Evolutionary conservation across 2,888 invertebrate species (phyloP).

Genomic region (Chrysolina haemoptera): DNA sequence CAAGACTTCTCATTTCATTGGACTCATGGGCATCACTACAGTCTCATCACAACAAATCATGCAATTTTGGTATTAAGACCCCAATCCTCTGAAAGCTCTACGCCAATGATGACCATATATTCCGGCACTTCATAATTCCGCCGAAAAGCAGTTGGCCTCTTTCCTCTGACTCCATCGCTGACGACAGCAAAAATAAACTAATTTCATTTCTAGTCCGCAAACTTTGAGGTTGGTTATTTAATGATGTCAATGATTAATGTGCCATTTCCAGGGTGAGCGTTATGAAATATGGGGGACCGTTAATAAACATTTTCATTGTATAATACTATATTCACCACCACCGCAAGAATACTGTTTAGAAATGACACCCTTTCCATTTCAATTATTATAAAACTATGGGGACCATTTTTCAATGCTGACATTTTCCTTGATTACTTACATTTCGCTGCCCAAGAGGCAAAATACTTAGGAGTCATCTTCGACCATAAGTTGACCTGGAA

Average conservation of each 20-base stretch:
- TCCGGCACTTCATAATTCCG: not conserved
- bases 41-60: too few relatives aligned
- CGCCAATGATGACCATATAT: not conserved
- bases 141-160: not conserved
- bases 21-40: too few relatives aligned
- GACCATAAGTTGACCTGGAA: too few relatives aligned
- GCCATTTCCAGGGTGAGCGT: not conserved
- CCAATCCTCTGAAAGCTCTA: not conserved
- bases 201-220: not conserved
- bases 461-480: too few relatives aligned
- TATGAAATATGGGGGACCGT: not conserved
- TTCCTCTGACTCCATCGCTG: not conserved
- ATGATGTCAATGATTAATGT: slow-evolving; percentile 11
- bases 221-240: not conserved
- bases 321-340: not conserved
- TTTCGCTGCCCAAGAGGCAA: too few relatives aligned
- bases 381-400: too few relatives aligned
- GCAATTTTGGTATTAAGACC: too few relatives aligned
- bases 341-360: too few relatives aligned
- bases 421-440: too few relatives aligned
- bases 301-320: not conserved
- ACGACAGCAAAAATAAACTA: not conserved
- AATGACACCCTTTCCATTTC: too few relatives aligned
- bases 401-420: too few relatives aligned
- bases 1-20: too few relatives aligned